Percentiles rank a stretch among this genome's conserved stretches.
Evolutionary conservation across 64 coral and sea anemone species (phyloP).

Genomic region (Porites lutea): DNA sequence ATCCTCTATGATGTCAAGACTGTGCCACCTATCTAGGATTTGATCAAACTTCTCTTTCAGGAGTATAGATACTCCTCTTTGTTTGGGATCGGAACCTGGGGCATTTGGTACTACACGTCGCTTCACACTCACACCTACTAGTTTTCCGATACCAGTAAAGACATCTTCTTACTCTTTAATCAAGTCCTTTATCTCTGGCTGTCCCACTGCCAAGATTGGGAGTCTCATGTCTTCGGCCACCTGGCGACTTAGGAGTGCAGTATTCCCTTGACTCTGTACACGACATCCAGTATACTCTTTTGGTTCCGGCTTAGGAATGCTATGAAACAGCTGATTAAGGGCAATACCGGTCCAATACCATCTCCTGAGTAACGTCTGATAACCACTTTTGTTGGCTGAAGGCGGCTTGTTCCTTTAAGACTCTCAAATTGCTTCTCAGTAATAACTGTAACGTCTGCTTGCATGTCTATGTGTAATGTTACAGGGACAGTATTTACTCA

Average conservation of each 20-base stretch:
- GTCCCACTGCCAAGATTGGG: not conserved
- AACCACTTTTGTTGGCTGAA: not conserved
- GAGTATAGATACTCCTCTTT: conserved; percentile 36
- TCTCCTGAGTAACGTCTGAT: conserved; percentile 36
- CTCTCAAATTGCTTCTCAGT: conserved; percentile 48
- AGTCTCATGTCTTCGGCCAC: conserved; percentile 40
- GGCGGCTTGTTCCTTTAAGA: not conserved
- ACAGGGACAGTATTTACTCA: conserved; percentile 34
- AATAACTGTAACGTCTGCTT: conserved; percentile 60
- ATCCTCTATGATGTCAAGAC: conserved; percentile 10
- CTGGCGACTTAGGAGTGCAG: conserved; percentile 29
- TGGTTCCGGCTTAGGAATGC: not conserved
- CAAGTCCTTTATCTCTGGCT: not conserved
- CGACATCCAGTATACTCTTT: not conserved
- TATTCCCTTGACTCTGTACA: conserved; percentile 43
- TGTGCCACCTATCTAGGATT: not conserved
- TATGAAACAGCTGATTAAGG: conserved; percentile 13
- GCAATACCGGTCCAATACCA: conserved; percentile 22
- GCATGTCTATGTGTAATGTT: conserved; percentile 52
- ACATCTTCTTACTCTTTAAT: conserved; percentile 43
- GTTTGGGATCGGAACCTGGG: conserved; percentile 31
- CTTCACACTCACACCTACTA: conserved; percentile 48
- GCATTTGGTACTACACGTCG: conserved; percentile 40
- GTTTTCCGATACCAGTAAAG: conserved; percentile 42
- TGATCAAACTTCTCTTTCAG: conserved; percentile 42